A percentile compares a stretch with the other conserved stretches of the same genome.
These are phyloP conservation scores for Congeria kusceri DNA, from an alignment of 2,888 invertebrate genomes.

Conservation along the genomic window DNA sequence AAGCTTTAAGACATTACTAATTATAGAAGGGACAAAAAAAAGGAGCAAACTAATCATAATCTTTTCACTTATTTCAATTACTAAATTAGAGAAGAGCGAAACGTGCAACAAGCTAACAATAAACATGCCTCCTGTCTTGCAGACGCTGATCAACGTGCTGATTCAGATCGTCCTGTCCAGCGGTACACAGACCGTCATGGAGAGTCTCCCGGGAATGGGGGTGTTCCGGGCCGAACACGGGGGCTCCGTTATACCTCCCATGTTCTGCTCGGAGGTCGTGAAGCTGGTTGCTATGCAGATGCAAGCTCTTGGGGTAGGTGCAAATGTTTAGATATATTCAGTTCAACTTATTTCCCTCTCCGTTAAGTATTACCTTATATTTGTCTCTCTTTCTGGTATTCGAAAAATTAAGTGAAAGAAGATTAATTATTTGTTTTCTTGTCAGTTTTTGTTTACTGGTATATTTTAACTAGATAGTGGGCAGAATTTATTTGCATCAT, in stretches of 20 bases:
- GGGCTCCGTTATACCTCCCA: slow-evolving; percentile 90
- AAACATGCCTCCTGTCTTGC: slow-evolving; percentile 79
- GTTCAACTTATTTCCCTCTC: too few species aligned
- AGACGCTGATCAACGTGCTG: slow-evolving; percentile 87
- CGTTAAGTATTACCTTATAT: too few species aligned
- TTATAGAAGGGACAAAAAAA: too few species aligned
- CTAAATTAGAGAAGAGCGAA: neutral
- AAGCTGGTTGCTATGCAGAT: slow-evolving; percentile 97
- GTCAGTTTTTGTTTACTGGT: too few species aligned
- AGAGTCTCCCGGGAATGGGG: slow-evolving; percentile 76
- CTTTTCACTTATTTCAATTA: too few species aligned
- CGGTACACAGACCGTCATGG: slow-evolving; percentile 83
- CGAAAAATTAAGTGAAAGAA: too few species aligned
- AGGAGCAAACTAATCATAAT: too few species aligned
- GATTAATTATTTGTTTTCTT: too few species aligned
- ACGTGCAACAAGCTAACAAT: neutral
- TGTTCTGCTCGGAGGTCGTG: slow-evolving; percentile 98
- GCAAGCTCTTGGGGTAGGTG: slow-evolving; percentile 94
- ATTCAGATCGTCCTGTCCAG: slow-evolving; percentile 90
- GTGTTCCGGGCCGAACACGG: slow-evolving; percentile 81
- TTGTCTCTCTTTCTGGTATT: too few species aligned
- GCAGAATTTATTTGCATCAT: too few species aligned
- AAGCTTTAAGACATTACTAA: neutral
- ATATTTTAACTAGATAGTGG: too few species aligned
- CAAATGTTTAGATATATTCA: neutral